These are phyloP conservation scores for Diorhabda sublineata DNA, from an alignment of 1,140 invertebrate genomes.

Conservation along the genomic window DNA sequence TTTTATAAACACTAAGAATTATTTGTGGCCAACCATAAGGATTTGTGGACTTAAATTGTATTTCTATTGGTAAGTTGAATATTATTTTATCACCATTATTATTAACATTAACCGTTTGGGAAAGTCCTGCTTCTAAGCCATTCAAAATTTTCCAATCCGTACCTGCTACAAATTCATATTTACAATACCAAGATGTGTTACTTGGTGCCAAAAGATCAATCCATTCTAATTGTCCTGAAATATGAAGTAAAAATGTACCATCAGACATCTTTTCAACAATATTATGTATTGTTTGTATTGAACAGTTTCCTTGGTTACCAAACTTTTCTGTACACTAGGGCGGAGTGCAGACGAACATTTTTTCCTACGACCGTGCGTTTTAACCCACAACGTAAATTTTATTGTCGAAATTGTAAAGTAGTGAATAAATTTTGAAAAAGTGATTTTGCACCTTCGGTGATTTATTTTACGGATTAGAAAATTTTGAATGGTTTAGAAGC, in stretches of 20 bases:
- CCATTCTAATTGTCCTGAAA: constrained; percentile 43
- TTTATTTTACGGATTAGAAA: constrained; percentile 37
- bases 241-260: constrained; percentile 41
- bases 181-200: constrained; percentile 40
- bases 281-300: too few relatives aligned
- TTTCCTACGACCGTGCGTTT: too few relatives aligned
- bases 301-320: too few relatives aligned
- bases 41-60: constrained; percentile 44
- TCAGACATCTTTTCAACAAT: constrained; percentile 32
- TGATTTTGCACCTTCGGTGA: too few relatives aligned
- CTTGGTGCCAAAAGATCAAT: constrained; percentile 36
- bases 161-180: constrained; percentile 44
- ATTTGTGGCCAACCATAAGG: constrained; percentile 45
- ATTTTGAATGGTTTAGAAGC: constrained; percentile 41
- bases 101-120: constrained; percentile 41
- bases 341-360: too few relatives aligned
- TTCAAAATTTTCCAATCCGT: constrained; percentile 43
- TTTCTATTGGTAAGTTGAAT: constrained; percentile 43
- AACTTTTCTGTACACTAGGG: too few relatives aligned
- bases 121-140: constrained; percentile 41
- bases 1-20: constrained; percentile 42
- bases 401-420: too few relatives aligned
- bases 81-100: constrained; percentile 42
- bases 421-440: too few relatives aligned
- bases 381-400: too few relatives aligned